Evolutionary conservation across 2,888 invertebrate species (phyloP), one percentile per base, ranked within the genome.

Genomic region (Ormyrus labotus): DNA sequence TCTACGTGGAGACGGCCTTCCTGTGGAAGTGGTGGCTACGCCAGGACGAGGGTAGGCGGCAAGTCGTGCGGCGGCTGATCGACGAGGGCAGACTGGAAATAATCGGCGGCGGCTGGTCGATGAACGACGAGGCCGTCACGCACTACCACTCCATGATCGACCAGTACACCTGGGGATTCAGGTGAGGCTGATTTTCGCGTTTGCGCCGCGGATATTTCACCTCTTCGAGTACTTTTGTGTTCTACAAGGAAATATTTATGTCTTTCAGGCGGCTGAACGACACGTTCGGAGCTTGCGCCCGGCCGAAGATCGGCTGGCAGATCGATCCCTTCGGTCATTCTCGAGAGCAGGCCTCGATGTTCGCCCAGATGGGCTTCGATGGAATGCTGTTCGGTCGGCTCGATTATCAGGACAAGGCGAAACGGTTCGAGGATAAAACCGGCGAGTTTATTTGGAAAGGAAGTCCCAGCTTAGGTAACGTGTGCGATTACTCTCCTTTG

Each of bases 301-400:
- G 93, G 5, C 96, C 97, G 0, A 93, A 92, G 77, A 93, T 95
- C 8, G 96, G 89, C 53, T 98, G 96, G 96, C 96, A 95, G 87
- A 95, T 95, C 55, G 97, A 97, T 88, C 96, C 96, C 0, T 97
- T 97, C 86, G 97, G 97, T 0, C 97, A 97, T 86, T 96, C 97
- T 0, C 91, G 96, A 5, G 97, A 97, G 91, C 96, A 96, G 92
- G 97, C 97, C 0, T 95, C 95, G 0, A 90, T 96, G 0, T 94
- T 96, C 57, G 83, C 84, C 0, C 94, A 95, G 89, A 95, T 98
- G 94, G 98, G 96, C 83, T 98, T 95, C 87, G 97, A 98, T 87
- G 98, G 96, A 0, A 91, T 97, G 83, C 95, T 98, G 87, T 93
- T 98, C 78, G 97, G 96, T 0, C 93, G 98, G 45, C 93, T 98